Evolutionary conservation across 1,140 invertebrate species (phyloP).

Genomic region (Zaprionus nigranus): DNA sequence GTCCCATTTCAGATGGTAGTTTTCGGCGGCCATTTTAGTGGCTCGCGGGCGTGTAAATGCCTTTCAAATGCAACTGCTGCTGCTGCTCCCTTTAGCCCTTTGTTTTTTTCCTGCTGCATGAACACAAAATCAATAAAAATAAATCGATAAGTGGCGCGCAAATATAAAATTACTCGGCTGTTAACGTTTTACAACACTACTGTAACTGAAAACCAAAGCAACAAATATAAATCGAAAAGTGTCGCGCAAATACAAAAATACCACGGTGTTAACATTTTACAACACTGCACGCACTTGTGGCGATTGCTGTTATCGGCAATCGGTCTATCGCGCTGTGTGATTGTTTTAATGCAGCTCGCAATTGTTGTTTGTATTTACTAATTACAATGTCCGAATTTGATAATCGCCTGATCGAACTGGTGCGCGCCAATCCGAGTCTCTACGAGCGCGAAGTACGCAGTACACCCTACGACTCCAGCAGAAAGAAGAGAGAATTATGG

Average conservation of each 20-base stretch:
- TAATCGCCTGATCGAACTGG: slow-evolving; percentile 59
- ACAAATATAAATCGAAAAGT: slow-evolving; percentile 70
- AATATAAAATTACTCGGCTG: neutral
- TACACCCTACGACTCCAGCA: slow-evolving; percentile 54
- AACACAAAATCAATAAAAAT: slow-evolving; percentile 53
- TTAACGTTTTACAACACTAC: too few relatives aligned
- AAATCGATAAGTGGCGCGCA: slow-evolving; percentile 69
- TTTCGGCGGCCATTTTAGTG: slow-evolving; percentile 86
- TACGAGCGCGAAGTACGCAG: slow-evolving; percentile 56
- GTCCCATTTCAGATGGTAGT: slow-evolving; percentile 94
- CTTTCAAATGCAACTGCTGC: slow-evolving; percentile 31
- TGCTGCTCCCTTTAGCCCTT: slow-evolving; percentile 6
- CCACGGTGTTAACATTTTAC: neutral
- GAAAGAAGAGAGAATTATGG: slow-evolving; percentile 68
- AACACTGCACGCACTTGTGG: slow-evolving; percentile 2
- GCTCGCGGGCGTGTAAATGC: slow-evolving; percentile 35
- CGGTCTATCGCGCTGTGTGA: neutral
- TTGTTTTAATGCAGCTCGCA: neutral
- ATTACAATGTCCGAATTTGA: slow-evolving; percentile 58
- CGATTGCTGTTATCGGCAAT: slow-evolving; percentile 13
- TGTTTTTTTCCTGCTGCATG: neutral
- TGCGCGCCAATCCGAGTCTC: slow-evolving; percentile 63
- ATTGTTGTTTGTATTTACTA: slow-evolving; percentile 1
- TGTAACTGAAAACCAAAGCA: slow-evolving; percentile 39
- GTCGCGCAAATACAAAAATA: slow-evolving; percentile 21